Evolutionary conservation across 2,113 vertebrate species (phyloP).

Genomic region (Siniperca chuatsi): DNA sequence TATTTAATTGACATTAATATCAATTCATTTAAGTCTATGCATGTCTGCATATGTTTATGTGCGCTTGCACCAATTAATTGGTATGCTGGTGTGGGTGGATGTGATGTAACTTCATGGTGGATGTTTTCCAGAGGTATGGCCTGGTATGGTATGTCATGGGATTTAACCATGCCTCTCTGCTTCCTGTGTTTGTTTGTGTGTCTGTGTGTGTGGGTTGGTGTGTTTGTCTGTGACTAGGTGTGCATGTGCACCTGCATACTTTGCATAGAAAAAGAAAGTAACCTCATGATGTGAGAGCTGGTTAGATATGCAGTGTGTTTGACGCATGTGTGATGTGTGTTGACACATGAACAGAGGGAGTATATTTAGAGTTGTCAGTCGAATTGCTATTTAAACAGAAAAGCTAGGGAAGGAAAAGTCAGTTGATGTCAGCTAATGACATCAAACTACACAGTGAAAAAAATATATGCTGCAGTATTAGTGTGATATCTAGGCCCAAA

Average conservation of each 20-base stretch:
- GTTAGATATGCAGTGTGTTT: background rate
- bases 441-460: constrained; percentile 13
- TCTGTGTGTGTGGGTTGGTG: background rate
- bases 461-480: background rate
- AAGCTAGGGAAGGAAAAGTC: constrained; percentile 6
- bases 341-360: constrained; percentile 30
- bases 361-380: constrained; percentile 53
- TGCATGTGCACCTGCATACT: constrained; percentile 16
- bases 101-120: constrained; percentile 55
- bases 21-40: background rate
- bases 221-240: constrained; percentile 1
- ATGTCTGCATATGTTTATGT: background rate
- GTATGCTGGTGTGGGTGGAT: constrained; percentile 18
- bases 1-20: background rate
- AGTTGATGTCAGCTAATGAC: constrained; percentile 11
- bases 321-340: constrained; percentile 12
- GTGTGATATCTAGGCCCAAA: background rate
- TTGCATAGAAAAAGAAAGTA: constrained; percentile 7
- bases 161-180: background rate
- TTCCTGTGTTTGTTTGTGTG: constrained; percentile 41
- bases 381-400: constrained; percentile 43
- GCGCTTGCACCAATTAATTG: background rate
- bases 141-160: constrained; percentile 34
- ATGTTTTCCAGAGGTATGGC: constrained; percentile 46
- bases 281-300: constrained; percentile 7